These are phyloP conservation scores for Hippocampus comes DNA, from an alignment of 2,113 vertebrate genomes.

Conservation along the genomic window DNA sequence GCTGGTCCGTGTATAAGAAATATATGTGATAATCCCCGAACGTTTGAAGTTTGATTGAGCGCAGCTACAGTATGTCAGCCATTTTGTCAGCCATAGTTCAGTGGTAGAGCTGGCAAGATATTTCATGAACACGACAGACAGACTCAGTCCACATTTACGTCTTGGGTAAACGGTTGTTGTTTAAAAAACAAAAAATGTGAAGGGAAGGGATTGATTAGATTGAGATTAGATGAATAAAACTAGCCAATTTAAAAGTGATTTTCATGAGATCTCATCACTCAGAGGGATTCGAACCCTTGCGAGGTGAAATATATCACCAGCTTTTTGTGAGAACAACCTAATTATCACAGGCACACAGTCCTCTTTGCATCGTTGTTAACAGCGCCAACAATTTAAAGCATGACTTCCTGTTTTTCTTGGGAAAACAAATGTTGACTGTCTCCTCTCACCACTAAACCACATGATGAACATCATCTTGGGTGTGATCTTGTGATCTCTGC, in stretches of 20 bases:
- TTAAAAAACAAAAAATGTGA: neutral
- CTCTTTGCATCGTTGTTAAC: no score
- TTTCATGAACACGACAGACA: no score
- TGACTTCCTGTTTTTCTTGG: neutral
- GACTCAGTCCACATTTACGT: no score
- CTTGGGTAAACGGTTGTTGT: no score
- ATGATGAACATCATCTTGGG: conserved; percentile 99
- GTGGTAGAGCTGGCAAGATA: no score
- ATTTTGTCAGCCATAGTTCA: no score
- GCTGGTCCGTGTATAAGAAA: no score
- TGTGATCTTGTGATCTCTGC: conserved; percentile 97
- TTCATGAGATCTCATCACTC: neutral
- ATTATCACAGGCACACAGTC: neutral
- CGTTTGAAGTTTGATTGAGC: no score
- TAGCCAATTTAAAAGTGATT: neutral
- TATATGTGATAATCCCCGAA: no score
- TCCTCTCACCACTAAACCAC: conserved; percentile 96
- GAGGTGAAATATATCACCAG: neutral
- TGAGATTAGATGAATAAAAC: neutral
- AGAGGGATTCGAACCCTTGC: neutral
- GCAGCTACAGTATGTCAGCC: no score
- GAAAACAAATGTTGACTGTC: neutral
- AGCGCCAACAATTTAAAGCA: neutral
- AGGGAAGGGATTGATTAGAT: neutral
- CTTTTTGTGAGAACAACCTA: neutral